These are phyloP conservation scores for Chelon labrosus DNA, from an alignment of 2,797 vertebrate species.

Conservation along the genomic window DNA sequence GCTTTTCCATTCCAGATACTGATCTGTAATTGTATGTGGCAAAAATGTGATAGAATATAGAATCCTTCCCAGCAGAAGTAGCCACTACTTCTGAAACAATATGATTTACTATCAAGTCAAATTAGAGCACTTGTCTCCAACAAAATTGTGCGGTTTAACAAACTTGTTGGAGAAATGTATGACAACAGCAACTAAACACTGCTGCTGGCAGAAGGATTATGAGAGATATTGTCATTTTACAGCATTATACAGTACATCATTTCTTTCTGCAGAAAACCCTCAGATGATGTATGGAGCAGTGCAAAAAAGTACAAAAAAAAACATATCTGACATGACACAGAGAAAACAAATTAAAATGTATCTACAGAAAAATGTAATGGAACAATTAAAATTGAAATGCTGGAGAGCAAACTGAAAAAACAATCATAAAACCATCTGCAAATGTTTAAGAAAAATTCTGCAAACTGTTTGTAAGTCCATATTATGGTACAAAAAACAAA, in stretches of 20 bases:
- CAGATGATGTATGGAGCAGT: conserved; percentile 8
- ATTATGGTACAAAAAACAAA: neutral
- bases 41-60: neutral
- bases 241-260: conserved; percentile 26
- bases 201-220: conserved; percentile 13
- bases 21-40: neutral
- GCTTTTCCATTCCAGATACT: neutral
- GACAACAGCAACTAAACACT: conserved; percentile 9
- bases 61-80: neutral
- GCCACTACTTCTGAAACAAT: neutral
- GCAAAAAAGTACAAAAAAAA: conserved; percentile 25
- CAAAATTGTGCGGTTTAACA: too few species aligned
- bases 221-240: neutral
- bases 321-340: neutral
- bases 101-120: neutral
- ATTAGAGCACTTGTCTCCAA: neutral
- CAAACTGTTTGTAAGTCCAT: conserved; percentile 32
- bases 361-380: conserved; percentile 21
- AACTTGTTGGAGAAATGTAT: neutral
- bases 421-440: conserved; percentile 19
- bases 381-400: conserved; percentile 36
- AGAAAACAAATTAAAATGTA: conserved; percentile 21
- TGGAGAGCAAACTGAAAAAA: conserved; percentile 21
- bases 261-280: neutral
- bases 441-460: neutral